Percentiles rank a stretch among this genome's conserved stretches.
phyloP scores from a whole-genome alignment of 2,888 invertebrate genomes.

The Lithophane leautieri region DNA sequence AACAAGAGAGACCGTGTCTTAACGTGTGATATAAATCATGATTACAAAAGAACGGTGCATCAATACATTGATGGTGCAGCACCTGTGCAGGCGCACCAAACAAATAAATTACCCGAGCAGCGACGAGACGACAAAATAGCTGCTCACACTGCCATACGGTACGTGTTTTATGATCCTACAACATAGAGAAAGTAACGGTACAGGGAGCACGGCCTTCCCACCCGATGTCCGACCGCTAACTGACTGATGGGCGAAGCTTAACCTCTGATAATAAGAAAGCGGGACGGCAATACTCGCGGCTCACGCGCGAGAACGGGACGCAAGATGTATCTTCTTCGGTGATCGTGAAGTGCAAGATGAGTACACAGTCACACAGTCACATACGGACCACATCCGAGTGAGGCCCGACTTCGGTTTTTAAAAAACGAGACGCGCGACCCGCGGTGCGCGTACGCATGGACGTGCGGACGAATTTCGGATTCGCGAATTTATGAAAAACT shows the following conservation, averaged over 20 bases:
- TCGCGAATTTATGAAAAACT: constrained; percentile 69
- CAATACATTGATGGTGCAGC: constrained; percentile 70
- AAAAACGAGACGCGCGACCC: constrained; percentile 83
- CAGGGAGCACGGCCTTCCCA: constrained; percentile 83
- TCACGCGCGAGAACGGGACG: constrained; percentile 76
- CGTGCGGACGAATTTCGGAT: constrained; percentile 79
- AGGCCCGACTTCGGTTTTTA: constrained; percentile 85
- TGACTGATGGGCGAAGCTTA: constrained; percentile 89
- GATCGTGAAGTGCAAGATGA: constrained; percentile 90
- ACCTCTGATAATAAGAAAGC: constrained; percentile 89
- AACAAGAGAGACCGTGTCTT: constrained; percentile 47
- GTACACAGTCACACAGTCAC: constrained; percentile 90
- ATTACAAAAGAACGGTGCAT: constrained; percentile 65
- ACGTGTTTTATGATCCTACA: constrained; percentile 82
- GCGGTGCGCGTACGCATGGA: constrained; percentile 85
- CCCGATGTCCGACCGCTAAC: constrained; percentile 86
- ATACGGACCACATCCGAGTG: constrained; percentile 89
- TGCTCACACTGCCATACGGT: constrained; percentile 79
- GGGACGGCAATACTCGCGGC: constrained; percentile 75
- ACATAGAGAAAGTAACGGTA: constrained; percentile 86
- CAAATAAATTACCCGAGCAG: constrained; percentile 80
- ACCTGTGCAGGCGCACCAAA: constrained; percentile 75
- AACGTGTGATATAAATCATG: constrained; percentile 65
- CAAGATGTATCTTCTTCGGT: constrained; percentile 88
- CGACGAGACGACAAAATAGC: constrained; percentile 81